These are phyloP conservation scores for Drosophila busckii DNA, from an alignment of 1,140 invertebrate species.

Conservation along the genomic window DNA sequence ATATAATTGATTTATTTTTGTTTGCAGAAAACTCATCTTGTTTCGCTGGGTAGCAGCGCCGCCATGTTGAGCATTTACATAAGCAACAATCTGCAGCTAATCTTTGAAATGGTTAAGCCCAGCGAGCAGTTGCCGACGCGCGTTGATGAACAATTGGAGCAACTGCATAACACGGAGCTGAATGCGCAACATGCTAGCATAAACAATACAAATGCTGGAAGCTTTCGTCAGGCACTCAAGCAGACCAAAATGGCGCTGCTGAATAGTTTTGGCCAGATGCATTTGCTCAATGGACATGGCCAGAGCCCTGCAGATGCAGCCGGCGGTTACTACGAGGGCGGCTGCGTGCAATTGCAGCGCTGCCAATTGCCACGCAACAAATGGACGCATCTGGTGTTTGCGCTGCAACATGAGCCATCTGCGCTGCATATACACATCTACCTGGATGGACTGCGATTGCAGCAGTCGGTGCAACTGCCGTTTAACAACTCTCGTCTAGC, in stretches of 20 bases:
- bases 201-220: too few species aligned
- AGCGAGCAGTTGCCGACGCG: conserved; percentile 47
- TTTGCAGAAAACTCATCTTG: conserved; percentile 57
- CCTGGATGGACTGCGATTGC: conserved; percentile 64
- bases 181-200: conserved; percentile 22
- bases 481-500: conserved; percentile 49
- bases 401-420: conserved; percentile 48
- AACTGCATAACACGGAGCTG: too few species aligned
- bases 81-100: conserved; percentile 57
- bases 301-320: conserved; percentile 12
- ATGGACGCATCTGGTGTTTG: conserved; percentile 69
- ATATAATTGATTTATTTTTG: background rate
- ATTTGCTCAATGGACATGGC: conserved; percentile 54
- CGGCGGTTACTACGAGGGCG: conserved; percentile 49
- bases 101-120: conserved; percentile 65
- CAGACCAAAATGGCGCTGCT: conserved; percentile 67
- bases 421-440: conserved; percentile 47
- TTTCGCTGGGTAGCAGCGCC: conserved; percentile 71
- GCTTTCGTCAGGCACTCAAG: conserved; percentile 62
- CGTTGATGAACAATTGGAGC: conserved; percentile 47
- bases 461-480: conserved; percentile 48
- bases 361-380: conserved; percentile 53
- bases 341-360: conserved; percentile 44
- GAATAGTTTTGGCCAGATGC: conserved; percentile 73
- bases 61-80: conserved; percentile 69